Conservation (phyloP, 64 coral and sea anemone species). For the Anthopleura sola region DNA sequence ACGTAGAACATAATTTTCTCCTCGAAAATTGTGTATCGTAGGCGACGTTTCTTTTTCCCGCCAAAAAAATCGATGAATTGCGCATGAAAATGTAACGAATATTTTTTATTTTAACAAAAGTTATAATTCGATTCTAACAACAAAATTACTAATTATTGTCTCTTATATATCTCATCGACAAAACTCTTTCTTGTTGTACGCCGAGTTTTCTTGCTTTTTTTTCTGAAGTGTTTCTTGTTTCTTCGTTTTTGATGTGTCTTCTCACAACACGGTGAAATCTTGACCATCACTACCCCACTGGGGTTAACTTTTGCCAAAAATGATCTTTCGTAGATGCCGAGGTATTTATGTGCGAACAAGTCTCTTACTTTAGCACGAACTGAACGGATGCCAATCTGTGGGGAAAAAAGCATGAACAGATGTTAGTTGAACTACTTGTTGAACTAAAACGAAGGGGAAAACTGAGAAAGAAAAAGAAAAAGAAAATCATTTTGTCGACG, state of each 20-base stretch:
- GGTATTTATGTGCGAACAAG: conserved; percentile 47
- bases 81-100: too few relatives aligned
- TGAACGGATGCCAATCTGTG: conserved; percentile 68
- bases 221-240: not conserved
- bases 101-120: too few relatives aligned
- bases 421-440: not conserved
- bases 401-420: not conserved
- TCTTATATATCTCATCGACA: not conserved
- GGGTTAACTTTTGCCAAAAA: conserved; percentile 81
- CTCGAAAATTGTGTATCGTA: too few relatives aligned
- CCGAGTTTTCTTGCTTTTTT: not conserved
- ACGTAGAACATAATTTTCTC: too few relatives aligned
- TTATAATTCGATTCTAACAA: too few relatives aligned
- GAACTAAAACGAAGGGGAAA: too few relatives aligned
- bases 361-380: conserved; percentile 46
- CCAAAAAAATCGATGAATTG: too few relatives aligned
- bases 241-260: not conserved
- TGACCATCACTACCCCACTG: conserved; percentile 75
- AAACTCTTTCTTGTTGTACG: not conserved
- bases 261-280: conserved; percentile 45
- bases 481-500: not conserved
- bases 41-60: too few relatives aligned
- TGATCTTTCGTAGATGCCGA: conserved; percentile 40
- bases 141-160: not conserved
- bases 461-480: not conserved